A percentile compares a stretch with the other conserved stretches of the same genome.
Evolutionary conservation across 2,888 invertebrate species (phyloP).

Genomic region (Therioaphis trifolii): DNA sequence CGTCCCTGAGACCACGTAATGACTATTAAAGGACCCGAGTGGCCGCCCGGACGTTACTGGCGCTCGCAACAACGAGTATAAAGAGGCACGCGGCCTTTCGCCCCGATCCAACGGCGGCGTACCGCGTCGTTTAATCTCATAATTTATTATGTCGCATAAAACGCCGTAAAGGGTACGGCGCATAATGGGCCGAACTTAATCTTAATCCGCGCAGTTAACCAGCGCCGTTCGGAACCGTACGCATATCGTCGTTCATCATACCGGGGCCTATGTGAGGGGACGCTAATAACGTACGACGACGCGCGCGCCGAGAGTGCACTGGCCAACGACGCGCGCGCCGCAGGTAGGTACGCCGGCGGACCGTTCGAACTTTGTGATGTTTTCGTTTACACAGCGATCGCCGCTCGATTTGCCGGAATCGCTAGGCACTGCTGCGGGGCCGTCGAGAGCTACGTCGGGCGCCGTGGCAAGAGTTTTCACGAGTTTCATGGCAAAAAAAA

Average conservation of each 20-base stretch:
- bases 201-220: conserved; percentile 33
- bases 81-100: conserved; percentile 12
- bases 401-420: no score
- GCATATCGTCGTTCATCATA: conserved; percentile 42
- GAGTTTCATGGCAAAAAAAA: no score
- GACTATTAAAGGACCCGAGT: conserved; percentile 28
- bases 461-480: no score
- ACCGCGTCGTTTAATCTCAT: conserved; percentile 41
- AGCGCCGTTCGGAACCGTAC: background rate
- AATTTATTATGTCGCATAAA: conserved; percentile 52
- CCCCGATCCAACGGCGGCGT: conserved; percentile 36
- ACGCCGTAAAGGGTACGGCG: conserved; percentile 32
- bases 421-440: no score
- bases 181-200: conserved; percentile 45
- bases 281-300: no score
- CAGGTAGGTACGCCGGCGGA: background rate
- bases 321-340: background rate
- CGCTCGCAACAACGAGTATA: no score
- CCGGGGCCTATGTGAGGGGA: background rate
- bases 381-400: no score
- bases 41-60: conserved; percentile 18
- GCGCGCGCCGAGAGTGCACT: no score
- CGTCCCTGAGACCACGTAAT: conserved; percentile 23
- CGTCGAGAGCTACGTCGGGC: no score
- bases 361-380: no score